Percentiles rank a stretch among this genome's conserved stretches.
Conservation (phyloP, 2,888 invertebrate genomes). For the Eubasilissa splendida region DNA sequence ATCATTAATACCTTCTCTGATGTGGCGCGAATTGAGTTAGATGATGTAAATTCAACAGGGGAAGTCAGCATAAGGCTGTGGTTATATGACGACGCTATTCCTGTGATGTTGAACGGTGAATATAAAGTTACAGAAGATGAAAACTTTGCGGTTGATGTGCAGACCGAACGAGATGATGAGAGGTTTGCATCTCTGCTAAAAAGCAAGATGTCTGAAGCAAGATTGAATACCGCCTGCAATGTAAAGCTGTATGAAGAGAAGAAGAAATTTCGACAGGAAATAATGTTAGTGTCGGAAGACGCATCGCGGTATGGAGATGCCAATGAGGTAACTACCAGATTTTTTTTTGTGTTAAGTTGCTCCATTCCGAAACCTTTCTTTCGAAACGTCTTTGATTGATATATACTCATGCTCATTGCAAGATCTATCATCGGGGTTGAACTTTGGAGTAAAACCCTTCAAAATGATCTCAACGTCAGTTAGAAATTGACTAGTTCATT, state of each 20-base stretch:
- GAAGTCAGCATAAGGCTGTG: constrained; percentile 45
- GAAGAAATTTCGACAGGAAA: constrained; percentile 45
- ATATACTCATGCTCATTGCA: too few species aligned
- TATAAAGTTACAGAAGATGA: constrained; percentile 36
- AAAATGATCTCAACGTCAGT: too few species aligned
- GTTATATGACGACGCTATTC: constrained; percentile 51
- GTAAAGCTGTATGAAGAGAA: constrained; percentile 46
- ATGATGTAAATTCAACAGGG: constrained; percentile 42
- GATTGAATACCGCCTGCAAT: constrained; percentile 49
- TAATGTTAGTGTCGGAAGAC: constrained; percentile 39
- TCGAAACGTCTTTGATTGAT: too few species aligned
- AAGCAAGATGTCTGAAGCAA: constrained; percentile 49
- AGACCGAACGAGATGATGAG: constrained; percentile 40
- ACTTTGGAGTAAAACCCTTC: too few species aligned
- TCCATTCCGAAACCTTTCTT: too few species aligned
- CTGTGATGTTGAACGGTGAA: constrained; percentile 37
- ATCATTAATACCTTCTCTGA: constrained; percentile 41
- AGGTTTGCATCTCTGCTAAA: constrained; percentile 40
- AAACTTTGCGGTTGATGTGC: constrained; percentile 16
- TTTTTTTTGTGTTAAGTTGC: too few species aligned
- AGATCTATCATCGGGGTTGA: too few species aligned
- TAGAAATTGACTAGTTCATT: not conserved
- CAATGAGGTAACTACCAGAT: too few species aligned
- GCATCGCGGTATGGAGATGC: constrained; percentile 40
- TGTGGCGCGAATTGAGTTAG: constrained; percentile 45